Evolutionary conservation across 2,888 invertebrate genomes (phyloP), one percentile per base, ranked within the genome.

Genomic region (Cheilosia pagana): DNA sequence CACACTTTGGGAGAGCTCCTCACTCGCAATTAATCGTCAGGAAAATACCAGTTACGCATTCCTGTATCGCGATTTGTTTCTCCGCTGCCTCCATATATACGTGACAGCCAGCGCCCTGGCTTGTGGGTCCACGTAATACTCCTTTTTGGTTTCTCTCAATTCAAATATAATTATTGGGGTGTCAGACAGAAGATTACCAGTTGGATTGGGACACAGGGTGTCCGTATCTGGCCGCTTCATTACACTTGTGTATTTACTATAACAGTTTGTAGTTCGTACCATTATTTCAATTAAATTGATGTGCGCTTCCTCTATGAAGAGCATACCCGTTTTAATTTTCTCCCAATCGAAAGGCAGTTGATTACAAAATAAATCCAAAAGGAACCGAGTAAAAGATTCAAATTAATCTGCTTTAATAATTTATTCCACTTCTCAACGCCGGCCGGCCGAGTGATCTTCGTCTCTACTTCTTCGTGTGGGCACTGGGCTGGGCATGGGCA

Each of bases 31-130:
- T 81, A 85, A 85, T 85, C 75, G 85, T 62, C 75, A 48, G 50
- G 75, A 81, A 77, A 81, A 81, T 81, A 85, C 81, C 71, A 79
- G 81, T 85, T 85, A 85, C 85, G 79, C 85, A 85, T 85, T 85
- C 81, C 67, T 71, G 70, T n/a, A 71, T 75, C 59, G 60, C 55
- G 65, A 83, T 74, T 57, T 83, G 78, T 72, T 78, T 63, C 55
- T 57, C 28, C 23, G 68, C 28, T 41, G 68, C 39, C 62, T 50
- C 55, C 52, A 53, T 63, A 60, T 41, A 53, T 59, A 72, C 55
- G 39, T 63, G 82, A 55, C 21, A 35, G 55, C 25, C 31, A n/a
- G 3, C 6, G 6, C 3, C 16, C 8, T 53, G 53, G 59, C 62
- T 35, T 52, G 35, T 39, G 60, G 10, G 41, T 57, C 28, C 19